Base-by-base conservation (phyloP, 2,888 invertebrate species). In the Athripsodes cinereus region DNA sequence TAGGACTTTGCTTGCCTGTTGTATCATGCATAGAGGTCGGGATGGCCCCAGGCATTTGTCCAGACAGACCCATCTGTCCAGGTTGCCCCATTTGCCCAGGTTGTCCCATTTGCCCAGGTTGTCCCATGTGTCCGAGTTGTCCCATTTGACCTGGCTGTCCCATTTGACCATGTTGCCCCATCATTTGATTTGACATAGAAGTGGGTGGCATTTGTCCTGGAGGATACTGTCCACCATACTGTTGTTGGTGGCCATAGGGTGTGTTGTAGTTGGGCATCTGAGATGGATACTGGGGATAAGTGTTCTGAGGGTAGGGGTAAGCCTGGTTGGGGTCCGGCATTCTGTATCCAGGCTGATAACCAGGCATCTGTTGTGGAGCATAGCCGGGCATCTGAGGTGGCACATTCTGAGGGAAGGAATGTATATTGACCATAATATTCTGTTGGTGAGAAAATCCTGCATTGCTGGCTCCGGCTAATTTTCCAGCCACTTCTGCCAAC, bases 401-500 rank as follows among this genome's bases (percentile, higher is more conserved):
- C 20, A 75, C 79, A 1, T 75, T 75, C 13, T 76, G 74, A 55
- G 74, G 75, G 65, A 82, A 83, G 51, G 83, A 83, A 67, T 84
- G 83, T 26, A 83, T 83, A 65, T 84, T 84, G 52, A 84, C 83
- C 72, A 83, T 76, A 1, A 84, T 83, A 67, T 83, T 83, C 67
- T 84, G 84, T 66, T 84, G 84, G 66, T 83, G 83, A 55, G 83
- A 78, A 51, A 75, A 78, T 1, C 59, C 47, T 8, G 73, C 73
- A 20, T 74, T 64, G 1, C 70, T 68, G 1, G 75, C 73, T 1
- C 67, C 68, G 2, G 76, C 72, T 20, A 79, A 63, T 64, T 78
- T 77, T 13, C 78, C 77, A 5, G 40, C 40, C 6, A 62, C 62
- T 63, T 78, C 78, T 16, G 74, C 78, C 58, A 78, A 67, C 61